Evolutionary conservation across 2,888 invertebrate species (phyloP), one percentile per base, ranked within the genome.

Genomic region (Aproaerema taeniolella): DNA sequence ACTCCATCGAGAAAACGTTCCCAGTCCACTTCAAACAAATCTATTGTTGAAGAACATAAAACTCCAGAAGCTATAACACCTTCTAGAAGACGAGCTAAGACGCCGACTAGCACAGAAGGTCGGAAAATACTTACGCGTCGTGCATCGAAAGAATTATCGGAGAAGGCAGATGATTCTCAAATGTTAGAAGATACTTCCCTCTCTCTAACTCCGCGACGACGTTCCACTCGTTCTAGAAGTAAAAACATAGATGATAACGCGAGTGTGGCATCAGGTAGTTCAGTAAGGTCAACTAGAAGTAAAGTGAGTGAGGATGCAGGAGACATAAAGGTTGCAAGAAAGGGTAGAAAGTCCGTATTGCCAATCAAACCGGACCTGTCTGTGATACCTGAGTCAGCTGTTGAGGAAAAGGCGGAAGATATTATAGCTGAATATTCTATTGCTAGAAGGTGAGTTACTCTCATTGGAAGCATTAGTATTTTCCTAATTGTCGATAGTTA

Each of bases 301-400:
- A 67, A 49, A 30, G 53, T 52, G 1, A 73, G 69, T 37, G 73
- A 68, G 30, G 68, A 67, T 8, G 47, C 45, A 0, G 60, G 52
- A 0, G 76, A 72, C 17, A 48, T 42, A 0, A 71, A 64, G 30
- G 40, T 47, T 8, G 50, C 46, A 0, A 66, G 74, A 10, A 83
- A 76, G 41, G 72, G 72, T 0, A 62, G 76, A 28, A 82, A 75
- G 38, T 68, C 81, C 0, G 56, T 67, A 11, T 36, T 81, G 16
- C 59, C 56, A 0, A 62, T 15, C 61, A 85, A 81, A 41, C 68
- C 83, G 0, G 87, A 87, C 20, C 39, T 87, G 42, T 73, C 83
- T 24, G 86, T 79, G 38, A 87, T 87, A 52, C 87, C 87, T 0
- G 87, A 87, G 46, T 65, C 65, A n/a, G 50, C 60, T 0, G 56